Evolutionary conservation across 2,888 invertebrate species (phyloP), one percentile per base, ranked within the genome.

Genomic region (Agelastica alni): DNA sequence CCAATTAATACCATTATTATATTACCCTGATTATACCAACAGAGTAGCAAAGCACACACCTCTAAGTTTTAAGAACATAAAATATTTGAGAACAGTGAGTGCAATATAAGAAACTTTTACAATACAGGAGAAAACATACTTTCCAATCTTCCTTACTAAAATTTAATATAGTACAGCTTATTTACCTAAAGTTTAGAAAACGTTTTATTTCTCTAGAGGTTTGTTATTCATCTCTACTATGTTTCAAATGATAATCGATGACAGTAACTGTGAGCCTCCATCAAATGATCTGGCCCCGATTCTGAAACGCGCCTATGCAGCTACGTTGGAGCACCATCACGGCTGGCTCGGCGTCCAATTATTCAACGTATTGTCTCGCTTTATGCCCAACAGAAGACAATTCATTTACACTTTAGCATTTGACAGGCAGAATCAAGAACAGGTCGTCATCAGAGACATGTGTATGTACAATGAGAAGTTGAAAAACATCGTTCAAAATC

Each of bases 321-420:
- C 83, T 43, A 85, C 87, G 26, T 77, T 92, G 13, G 87, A 88
- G 71, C 82, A 81, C 56, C 86, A 88, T 71, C 91, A 91, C 66
- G 87, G 85, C 58, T 91, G 89, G 85, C 78, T 90, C 66, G 84
- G 87, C 2, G 87, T 87, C 69, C 86, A 87, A 77, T 75, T 90
- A 42, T 89, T 90, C 73, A 78, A 79, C 71, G 90, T 74, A 16
- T 56, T 74, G 32, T 68, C 69, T 13, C 58, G 69, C 41, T 73
- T 72, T 60, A 64, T 64, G 4, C 74, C 74, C 42, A 68, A 53
- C 32, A 62, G 70, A 16, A 61, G 57, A 16, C 61, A 66, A 17
- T 53, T 75, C 20, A 61, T 71, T 16, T 64, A 62, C 28, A 66
- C 62, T 2, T 43, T 73, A 30, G 67, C 67, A 4, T 46, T 66